phyloP scores from a whole-genome alignment of 2,888 invertebrate species.

The Xanthorhoe designata region DNA sequence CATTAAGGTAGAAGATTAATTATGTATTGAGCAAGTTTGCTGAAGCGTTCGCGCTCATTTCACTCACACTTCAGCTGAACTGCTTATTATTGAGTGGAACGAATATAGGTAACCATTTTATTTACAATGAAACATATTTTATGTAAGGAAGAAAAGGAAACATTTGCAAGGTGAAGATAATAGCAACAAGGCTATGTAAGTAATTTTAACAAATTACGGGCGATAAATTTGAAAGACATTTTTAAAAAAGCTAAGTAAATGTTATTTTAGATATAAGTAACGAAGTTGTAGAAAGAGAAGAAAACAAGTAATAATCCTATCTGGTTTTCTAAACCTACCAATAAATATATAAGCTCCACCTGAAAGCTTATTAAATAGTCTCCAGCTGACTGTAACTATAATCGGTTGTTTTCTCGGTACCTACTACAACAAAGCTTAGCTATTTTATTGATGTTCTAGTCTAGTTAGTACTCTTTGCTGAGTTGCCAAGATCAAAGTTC shows the following conservation, averaged over 20 bases:
- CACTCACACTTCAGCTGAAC: slow-evolving; percentile 31
- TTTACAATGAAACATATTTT: slow-evolving; percentile 9
- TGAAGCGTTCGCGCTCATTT: slow-evolving; percentile 33
- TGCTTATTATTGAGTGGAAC: slow-evolving; percentile 23
- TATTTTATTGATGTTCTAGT: neutral
- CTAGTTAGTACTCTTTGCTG: neutral
- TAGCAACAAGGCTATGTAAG: too few relatives aligned
- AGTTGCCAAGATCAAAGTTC: neutral
- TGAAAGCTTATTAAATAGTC: too few relatives aligned
- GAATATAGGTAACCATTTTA: slow-evolving; percentile 14
- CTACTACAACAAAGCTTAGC: neutral
- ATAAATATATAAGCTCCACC: too few relatives aligned
- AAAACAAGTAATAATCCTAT: too few relatives aligned
- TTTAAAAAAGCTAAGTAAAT: too few relatives aligned
- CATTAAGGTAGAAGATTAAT: slow-evolving; percentile 78
- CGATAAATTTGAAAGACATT: too few relatives aligned
- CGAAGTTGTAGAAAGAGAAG: too few relatives aligned
- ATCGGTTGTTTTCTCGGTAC: neutral
- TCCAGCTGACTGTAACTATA: too few relatives aligned
- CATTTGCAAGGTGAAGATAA: too few relatives aligned
- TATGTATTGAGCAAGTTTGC: slow-evolving; percentile 46
- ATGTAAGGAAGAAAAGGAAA: neutral
- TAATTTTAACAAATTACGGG: too few relatives aligned
- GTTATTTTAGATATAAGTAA: too few relatives aligned
- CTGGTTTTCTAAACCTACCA: too few relatives aligned